A percentile compares a stretch with the other conserved stretches of the same genome.
Evolutionary conservation across 2,888 invertebrate species (phyloP).

Genomic region (Scaptomyza reducta): DNA sequence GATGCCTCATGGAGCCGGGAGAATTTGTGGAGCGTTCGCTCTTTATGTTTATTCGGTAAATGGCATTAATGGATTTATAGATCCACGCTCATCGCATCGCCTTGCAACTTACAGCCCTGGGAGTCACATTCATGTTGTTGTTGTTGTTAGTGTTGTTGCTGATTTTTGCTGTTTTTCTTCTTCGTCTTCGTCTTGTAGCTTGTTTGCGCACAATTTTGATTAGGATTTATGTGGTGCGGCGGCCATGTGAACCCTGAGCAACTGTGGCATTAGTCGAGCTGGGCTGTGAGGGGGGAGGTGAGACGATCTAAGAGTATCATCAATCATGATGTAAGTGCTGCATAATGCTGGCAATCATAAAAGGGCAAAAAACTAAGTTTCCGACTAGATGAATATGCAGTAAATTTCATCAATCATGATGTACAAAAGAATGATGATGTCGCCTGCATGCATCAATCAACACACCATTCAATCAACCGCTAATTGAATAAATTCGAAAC

Average conservation of each 20-base stretch:
- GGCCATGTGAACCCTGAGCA: constrained; percentile 41
- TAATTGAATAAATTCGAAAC: neutral
- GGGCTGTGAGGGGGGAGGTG: neutral
- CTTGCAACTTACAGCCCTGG: constrained; percentile 10
- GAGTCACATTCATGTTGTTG: constrained; percentile 6
- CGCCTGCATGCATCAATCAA: too few relatives aligned
- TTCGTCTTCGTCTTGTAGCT: constrained; percentile 28
- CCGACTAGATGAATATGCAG: neutral
- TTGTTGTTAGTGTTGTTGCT: too few relatives aligned
- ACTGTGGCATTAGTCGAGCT: neutral
- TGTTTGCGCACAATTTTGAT: constrained; percentile 71
- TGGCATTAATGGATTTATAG: constrained; percentile 79
- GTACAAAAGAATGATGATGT: neutral
- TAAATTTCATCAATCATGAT: constrained; percentile 21
- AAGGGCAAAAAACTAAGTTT: neutral
- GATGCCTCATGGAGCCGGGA: constrained; percentile 18
- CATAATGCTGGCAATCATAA: constrained; percentile 6
- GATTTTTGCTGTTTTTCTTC: neutral
- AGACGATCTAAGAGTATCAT: constrained; percentile 14
- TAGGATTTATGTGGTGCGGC: constrained; percentile 69
- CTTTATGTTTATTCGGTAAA: constrained; percentile 76
- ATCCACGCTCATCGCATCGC: constrained; percentile 47
- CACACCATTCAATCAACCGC: too few relatives aligned
- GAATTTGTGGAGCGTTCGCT: constrained; percentile 46
- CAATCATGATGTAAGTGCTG: constrained; percentile 49